Evolutionary conservation across 2,797 vertebrate genomes (phyloP).

Genomic region (Oreochromis grahami): DNA sequence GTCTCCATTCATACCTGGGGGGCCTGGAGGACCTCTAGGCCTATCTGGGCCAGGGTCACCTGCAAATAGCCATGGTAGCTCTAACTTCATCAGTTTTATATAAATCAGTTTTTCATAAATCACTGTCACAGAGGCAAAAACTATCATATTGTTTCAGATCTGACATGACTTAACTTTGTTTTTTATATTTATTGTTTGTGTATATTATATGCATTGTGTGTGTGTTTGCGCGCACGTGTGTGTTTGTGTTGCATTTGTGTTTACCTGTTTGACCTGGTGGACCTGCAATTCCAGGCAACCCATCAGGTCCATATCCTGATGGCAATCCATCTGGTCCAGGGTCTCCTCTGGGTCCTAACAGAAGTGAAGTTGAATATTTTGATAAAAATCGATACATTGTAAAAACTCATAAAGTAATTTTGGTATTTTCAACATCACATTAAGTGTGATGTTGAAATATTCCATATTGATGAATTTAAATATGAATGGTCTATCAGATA

Average conservation of each 20-base stretch:
- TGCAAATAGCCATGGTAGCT: constrained; percentile 1
- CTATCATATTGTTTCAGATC: neutral
- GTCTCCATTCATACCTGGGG: constrained; percentile 31
- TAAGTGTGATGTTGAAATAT: neutral
- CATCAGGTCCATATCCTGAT: constrained; percentile 31
- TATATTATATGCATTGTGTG: neutral
- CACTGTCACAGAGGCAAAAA: neutral
- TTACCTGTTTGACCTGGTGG: constrained; percentile 58
- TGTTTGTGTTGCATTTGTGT: neutral
- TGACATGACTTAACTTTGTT: neutral
- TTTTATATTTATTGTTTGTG: neutral
- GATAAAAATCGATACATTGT: neutral
- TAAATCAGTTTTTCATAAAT: neutral
- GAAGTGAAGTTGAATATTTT: neutral
- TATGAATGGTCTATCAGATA: neutral
- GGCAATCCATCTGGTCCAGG: constrained; percentile 48
- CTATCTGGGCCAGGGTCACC: constrained; percentile 49
- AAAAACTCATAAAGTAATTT: neutral
- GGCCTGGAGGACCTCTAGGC: constrained; percentile 41
- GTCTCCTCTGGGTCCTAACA: constrained; percentile 57
- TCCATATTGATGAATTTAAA: neutral
- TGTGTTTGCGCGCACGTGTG: neutral
- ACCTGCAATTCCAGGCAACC: constrained; percentile 50
- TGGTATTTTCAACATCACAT: neutral
- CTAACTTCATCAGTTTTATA: neutral